Conservation (phyloP, 2,888 invertebrate genomes). For the Noctua janthe region DNA sequence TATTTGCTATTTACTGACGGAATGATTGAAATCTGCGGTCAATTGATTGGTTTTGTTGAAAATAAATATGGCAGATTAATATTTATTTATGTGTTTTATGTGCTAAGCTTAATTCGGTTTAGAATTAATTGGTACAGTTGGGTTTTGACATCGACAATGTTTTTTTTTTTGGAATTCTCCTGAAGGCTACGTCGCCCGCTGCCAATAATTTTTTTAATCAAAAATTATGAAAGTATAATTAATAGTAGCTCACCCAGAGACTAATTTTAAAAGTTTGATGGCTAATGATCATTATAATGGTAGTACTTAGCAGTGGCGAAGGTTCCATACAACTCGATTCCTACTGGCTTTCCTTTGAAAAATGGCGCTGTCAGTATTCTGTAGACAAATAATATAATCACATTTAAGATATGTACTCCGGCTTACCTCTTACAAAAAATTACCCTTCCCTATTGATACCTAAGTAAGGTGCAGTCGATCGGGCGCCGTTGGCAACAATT, state of each 20-base stretch:
- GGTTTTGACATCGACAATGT: background rate
- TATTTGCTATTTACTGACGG: conserved; percentile 59
- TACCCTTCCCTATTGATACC: no score
- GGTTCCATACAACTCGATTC: no score
- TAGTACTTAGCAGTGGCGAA: background rate
- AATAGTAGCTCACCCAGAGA: background rate
- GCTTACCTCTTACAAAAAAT: no score
- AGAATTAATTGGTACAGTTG: background rate
- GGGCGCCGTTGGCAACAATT: background rate
- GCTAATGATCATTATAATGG: background rate
- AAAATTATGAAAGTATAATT: background rate
- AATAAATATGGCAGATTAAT: background rate
- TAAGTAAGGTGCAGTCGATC: background rate
- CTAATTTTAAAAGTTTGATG: background rate
- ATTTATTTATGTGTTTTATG: background rate
- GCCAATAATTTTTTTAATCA: background rate
- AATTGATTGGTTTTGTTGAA: conserved; percentile 24
- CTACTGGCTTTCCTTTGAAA: no score
- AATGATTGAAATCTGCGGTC: conserved; percentile 57
- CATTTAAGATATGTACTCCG: no score
- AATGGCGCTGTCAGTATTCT: no score
- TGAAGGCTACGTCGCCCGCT: background rate
- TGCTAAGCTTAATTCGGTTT: background rate
- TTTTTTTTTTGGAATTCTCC: background rate
- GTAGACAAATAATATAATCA: no score